Conservation (phyloP, 2,797 vertebrate genomes). For the Molossus alvarezi region DNA sequence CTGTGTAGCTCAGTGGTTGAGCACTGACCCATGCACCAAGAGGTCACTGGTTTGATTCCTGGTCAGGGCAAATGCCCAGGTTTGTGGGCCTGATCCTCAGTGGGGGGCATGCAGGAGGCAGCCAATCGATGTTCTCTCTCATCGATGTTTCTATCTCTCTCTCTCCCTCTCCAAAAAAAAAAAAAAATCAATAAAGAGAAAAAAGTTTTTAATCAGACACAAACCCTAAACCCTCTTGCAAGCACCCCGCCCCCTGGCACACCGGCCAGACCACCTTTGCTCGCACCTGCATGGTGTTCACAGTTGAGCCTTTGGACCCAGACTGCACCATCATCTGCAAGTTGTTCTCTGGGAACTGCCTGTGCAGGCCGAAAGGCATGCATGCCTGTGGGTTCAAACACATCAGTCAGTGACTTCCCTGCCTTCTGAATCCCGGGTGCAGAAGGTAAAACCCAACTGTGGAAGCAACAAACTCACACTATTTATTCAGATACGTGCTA, state of each 20-base stretch:
- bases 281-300: constrained; percentile 99
- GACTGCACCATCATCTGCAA: constrained; percentile 99
- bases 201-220: neutral
- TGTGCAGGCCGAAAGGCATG: constrained; percentile 97
- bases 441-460: neutral
- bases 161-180: too few species aligned
- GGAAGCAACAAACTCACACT: neutral
- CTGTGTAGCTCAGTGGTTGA: too few species aligned
- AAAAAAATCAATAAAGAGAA: too few species aligned
- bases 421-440: neutral
- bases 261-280: neutral
- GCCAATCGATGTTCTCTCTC: too few species aligned
- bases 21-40: too few species aligned
- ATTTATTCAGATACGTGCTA: neutral
- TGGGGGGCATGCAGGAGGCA: too few species aligned
- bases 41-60: too few species aligned
- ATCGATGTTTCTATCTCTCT: too few species aligned
- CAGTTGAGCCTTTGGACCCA: constrained; percentile 98
- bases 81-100: too few species aligned
- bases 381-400: constrained; percentile 92
- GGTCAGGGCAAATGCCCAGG: too few species aligned
- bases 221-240: neutral
- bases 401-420: neutral
- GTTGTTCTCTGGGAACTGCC: constrained; percentile 97
- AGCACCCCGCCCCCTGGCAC: neutral